A percentile compares a stretch with the other conserved stretches of the same genome.
phyloP scores from a whole-genome alignment of 2,113 vertebrate genomes.

The Oreotrochilus melanogaster region DNA sequence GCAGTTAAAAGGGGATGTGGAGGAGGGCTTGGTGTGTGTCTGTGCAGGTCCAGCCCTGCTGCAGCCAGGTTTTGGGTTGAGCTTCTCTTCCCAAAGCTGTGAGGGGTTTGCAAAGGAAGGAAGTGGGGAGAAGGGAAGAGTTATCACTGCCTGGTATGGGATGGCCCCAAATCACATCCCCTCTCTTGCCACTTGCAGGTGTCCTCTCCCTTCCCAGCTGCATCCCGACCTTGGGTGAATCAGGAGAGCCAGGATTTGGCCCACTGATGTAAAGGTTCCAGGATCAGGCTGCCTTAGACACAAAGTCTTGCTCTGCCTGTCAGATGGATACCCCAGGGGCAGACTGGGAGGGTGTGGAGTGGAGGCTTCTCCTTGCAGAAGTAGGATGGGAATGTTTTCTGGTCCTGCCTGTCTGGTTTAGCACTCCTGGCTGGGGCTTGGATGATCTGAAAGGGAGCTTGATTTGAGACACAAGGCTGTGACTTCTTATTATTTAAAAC shows the following conservation, averaged over 20 bases:
- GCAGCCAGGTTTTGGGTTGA: not conserved
- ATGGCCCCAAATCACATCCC: not conserved
- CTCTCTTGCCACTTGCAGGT: not conserved
- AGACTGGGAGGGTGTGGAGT: conserved; percentile 38
- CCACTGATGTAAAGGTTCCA: not conserved
- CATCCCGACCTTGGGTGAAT: not conserved
- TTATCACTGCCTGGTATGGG: not conserved
- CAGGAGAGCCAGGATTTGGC: not conserved
- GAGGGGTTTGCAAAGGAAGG: not conserved
- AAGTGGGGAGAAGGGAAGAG: not conserved
- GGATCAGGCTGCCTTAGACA: conserved; percentile 15
- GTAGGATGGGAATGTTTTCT: conserved; percentile 8
- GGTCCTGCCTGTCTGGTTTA: conserved; percentile 49
- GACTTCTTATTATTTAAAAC: conserved; percentile 5
- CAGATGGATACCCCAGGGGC: conserved; percentile 42
- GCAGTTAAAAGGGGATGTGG: conserved; percentile 27
- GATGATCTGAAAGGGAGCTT: conserved; percentile 15
- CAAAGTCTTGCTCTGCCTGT: not conserved
- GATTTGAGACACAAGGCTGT: not conserved
- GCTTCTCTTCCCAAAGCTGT: accelerated
- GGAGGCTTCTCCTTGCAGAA: not conserved
- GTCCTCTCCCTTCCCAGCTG: not conserved
- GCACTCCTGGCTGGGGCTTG: not conserved
- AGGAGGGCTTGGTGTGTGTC: not conserved
- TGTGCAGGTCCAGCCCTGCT: conserved; percentile 1